Evolutionary conservation across 2,888 invertebrate genomes (phyloP).

Genomic region (Gastrophysa polygoni): DNA sequence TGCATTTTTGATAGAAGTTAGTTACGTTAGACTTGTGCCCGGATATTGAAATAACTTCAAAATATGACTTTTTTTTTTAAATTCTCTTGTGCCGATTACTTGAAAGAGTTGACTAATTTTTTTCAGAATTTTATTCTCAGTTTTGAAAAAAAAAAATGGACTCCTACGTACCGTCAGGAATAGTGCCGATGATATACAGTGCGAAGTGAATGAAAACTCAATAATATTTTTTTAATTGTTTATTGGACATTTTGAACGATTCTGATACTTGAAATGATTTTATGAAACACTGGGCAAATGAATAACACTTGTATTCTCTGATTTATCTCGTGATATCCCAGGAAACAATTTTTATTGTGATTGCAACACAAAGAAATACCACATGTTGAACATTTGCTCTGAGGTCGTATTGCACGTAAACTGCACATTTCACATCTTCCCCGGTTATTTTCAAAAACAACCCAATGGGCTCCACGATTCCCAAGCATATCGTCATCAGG

Average conservation of each 20-base stretch:
- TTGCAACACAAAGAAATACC: conserved; percentile 18
- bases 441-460: conserved; percentile 17
- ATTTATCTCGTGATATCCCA: conserved; percentile 15
- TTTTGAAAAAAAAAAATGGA: conserved; percentile 6
- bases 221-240: background rate
- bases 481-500: conserved; percentile 19
- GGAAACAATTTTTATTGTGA: conserved; percentile 16
- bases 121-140: conserved; percentile 9
- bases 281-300: background rate
- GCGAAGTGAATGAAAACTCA: background rate
- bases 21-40: no score
- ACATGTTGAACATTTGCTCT: conserved; percentile 20
- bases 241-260: background rate
- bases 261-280: background rate
- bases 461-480: conserved; percentile 21
- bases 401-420: conserved; percentile 16
- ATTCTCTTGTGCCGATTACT: background rate
- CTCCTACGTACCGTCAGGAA: conserved; percentile 12
- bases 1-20: no score
- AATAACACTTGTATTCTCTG: background rate
- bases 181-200: background rate
- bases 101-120: conserved; percentile 13
- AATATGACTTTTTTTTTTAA: background rate
- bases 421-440: conserved; percentile 29
- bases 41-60: background rate